These are phyloP conservation scores for Diceros bicornis DNA, from an alignment of 2,797 vertebrate species.

Conservation along the genomic window DNA sequence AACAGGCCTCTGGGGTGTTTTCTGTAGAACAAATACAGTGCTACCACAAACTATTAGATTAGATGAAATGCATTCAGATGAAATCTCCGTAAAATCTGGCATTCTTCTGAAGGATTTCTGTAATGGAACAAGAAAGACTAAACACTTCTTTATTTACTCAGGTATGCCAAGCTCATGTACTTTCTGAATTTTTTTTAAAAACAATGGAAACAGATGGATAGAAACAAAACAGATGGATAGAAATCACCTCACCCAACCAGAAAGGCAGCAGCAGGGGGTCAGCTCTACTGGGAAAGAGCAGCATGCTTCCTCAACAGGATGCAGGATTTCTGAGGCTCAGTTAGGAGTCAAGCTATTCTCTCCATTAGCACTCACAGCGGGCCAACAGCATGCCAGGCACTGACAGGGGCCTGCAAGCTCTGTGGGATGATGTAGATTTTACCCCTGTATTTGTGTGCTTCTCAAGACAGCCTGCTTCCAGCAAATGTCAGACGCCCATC, in stretches of 20 bases:
- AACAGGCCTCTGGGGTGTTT: constrained; percentile 7
- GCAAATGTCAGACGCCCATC: neutral
- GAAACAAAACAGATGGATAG: constrained; percentile 68
- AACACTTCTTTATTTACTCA: constrained; percentile 55
- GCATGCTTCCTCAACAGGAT: neutral
- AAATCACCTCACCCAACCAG: constrained; percentile 53
- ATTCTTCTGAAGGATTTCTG: constrained; percentile 67
- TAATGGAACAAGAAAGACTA: constrained; percentile 59
- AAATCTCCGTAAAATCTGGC: constrained; percentile 57
- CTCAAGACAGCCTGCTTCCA: neutral
- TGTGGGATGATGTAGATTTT: neutral
- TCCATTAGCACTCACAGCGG: neutral
- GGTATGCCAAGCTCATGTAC: constrained; percentile 12
- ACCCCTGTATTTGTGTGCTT: neutral
- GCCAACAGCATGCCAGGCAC: neutral
- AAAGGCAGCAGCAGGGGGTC: neutral
- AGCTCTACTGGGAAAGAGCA: neutral
- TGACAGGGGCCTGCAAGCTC: neutral
- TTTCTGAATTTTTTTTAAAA: constrained; percentile 49
- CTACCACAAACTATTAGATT: constrained; percentile 18
- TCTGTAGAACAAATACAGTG: neutral
- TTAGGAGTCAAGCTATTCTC: neutral
- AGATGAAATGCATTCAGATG: constrained; percentile 31
- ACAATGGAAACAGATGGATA: too few species aligned
- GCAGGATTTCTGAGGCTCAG: neutral